Conservation (phyloP, 2,888 invertebrate genomes). For the Eupithecia abbreviata region DNA sequence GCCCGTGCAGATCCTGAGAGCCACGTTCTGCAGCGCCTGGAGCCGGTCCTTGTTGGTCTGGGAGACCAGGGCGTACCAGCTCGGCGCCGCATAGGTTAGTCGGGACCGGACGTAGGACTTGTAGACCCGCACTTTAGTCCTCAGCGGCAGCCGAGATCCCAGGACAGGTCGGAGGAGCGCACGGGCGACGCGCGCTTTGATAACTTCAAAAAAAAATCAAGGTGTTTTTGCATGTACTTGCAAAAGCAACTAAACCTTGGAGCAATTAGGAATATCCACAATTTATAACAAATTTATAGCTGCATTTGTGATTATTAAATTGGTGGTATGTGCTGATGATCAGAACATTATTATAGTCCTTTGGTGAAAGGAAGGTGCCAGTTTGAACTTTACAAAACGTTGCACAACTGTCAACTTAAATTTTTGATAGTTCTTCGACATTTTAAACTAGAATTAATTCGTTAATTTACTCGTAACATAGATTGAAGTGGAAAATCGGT, state of each 20-base stretch:
- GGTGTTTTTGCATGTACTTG: neutral
- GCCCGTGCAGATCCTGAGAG: too few relatives aligned
- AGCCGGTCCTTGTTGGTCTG: too few relatives aligned
- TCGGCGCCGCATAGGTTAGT: too few relatives aligned
- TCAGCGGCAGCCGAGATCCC: too few relatives aligned
- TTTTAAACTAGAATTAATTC: neutral
- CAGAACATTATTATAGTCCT: slow-evolving; percentile 1
- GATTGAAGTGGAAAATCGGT: neutral
- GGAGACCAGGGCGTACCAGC: too few relatives aligned
- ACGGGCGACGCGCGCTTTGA: too few relatives aligned
- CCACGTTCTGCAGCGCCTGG: too few relatives aligned
- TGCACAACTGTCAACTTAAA: slow-evolving; percentile 30
- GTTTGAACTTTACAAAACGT: slow-evolving; percentile 36
- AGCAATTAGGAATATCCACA: neutral
- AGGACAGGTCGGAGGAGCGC: too few relatives aligned
- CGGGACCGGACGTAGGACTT: too few relatives aligned
- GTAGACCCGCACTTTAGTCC: too few relatives aligned
- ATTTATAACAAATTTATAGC: neutral
- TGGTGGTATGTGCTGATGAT: neutral
- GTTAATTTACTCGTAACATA: neutral
- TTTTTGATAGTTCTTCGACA: slow-evolving; percentile 9
- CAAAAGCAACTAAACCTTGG: neutral
- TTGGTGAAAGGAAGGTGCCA: slow-evolving; percentile 35
- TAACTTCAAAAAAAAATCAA: neutral
- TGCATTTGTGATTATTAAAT: neutral